These are phyloP conservation scores for Spatula clypeata DNA, from an alignment of 2,797 vertebrate genomes.

Conservation along the genomic window DNA sequence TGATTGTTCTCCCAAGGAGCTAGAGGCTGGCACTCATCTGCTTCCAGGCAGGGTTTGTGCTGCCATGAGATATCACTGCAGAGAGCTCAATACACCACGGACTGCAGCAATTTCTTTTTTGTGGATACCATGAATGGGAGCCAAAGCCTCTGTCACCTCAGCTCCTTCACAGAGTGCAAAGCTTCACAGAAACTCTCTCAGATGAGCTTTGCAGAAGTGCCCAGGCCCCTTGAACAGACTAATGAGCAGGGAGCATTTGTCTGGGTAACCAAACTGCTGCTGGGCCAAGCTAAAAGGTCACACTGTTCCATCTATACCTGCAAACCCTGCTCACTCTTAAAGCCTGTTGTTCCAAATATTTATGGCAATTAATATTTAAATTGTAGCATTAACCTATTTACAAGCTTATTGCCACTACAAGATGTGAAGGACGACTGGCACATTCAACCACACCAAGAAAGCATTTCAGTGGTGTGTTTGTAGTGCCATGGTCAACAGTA, in stretches of 20 bases:
- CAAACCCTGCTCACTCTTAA: neutral
- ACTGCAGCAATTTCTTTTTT: constrained; percentile 23
- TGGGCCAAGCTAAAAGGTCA: neutral
- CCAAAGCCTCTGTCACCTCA: constrained; percentile 17
- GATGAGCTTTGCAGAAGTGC: neutral
- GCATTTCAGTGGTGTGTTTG: neutral
- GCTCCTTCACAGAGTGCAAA: neutral
- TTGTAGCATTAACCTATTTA: neutral
- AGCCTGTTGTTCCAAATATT: neutral
- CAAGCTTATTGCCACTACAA: neutral
- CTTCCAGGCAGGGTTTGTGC: neutral
- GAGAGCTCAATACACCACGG: neutral
- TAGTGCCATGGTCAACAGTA: neutral
- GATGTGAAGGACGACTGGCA: neutral
- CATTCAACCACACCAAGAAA: neutral
- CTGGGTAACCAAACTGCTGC: neutral
- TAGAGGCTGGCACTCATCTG: neutral
- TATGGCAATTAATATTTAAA: neutral
- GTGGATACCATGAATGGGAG: neutral
- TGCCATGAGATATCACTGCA: constrained; percentile 6
- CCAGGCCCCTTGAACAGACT: neutral
- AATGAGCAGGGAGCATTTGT: neutral
- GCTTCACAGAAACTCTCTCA: neutral
- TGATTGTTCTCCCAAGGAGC: neutral
- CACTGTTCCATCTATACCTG: neutral